Evolutionary conservation across 2,113 vertebrate genomes (phyloP).

Genomic region (Syngnathus floridae): DNA sequence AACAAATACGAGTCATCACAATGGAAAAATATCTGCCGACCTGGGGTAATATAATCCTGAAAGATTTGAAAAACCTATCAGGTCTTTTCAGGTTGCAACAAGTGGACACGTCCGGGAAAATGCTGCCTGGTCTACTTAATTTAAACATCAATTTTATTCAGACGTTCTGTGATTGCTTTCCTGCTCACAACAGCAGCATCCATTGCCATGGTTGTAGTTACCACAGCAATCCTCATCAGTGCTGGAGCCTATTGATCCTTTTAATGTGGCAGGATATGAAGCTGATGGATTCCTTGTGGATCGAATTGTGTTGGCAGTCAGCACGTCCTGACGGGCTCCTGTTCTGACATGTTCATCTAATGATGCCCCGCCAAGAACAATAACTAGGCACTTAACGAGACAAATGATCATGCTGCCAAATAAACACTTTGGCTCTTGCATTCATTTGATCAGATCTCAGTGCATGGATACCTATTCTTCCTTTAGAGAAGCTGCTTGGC

Average conservation of each 20-base stretch:
- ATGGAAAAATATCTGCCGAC: neutral
- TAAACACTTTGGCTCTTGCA: conserved; percentile 61
- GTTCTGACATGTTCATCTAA: conserved; percentile 45
- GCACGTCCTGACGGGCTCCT: conserved; percentile 19
- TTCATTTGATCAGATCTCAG: conserved; percentile 37
- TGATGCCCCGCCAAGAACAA: conserved; percentile 43
- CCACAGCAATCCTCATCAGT: neutral
- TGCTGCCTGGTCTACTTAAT: neutral
- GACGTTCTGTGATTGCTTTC: conserved; percentile 2
- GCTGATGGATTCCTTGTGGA: conserved; percentile 22
- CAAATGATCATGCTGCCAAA: conserved; percentile 54
- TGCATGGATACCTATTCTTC: neutral
- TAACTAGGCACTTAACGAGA: conserved; percentile 45
- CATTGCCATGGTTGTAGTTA: conserved; percentile 1
- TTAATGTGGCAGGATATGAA: conserved; percentile 23
- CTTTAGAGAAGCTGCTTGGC: conserved; percentile 3
- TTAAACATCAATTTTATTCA: neutral
- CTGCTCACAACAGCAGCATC: neutral
- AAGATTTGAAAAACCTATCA: neutral
- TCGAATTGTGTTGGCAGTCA: conserved; percentile 35
- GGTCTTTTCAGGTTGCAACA: neutral
- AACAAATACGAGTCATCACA: neutral
- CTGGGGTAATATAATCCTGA: neutral
- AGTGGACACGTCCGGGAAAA: neutral
- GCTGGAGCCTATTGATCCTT: conserved; percentile 24